Conservation (phyloP, 1,140 invertebrate genomes). For the Acyrthosiphon pisum region DNA sequence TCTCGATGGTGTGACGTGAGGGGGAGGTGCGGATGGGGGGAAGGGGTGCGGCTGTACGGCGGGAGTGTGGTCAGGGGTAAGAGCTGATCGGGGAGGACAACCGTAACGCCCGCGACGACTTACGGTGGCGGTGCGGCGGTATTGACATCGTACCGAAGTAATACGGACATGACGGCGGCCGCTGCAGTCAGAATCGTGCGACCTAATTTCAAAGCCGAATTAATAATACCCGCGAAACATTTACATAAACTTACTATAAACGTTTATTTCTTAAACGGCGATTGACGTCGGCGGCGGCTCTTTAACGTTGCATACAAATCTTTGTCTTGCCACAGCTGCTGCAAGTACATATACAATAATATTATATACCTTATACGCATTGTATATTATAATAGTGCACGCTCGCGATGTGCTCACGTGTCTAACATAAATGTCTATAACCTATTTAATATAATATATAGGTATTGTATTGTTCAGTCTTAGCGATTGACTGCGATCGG, state of each 20-base stretch:
- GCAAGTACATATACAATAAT: neutral
- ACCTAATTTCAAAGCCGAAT: slow-evolving; percentile 26
- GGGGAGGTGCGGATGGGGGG: no score
- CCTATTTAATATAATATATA: no score
- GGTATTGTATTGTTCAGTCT: no score
- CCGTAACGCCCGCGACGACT: neutral
- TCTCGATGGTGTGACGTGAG: neutral
- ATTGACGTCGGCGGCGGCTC: neutral
- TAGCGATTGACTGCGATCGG: no score
- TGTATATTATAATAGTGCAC: neutral
- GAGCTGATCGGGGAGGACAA: neutral
- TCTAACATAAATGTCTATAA: neutral
- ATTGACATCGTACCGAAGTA: neutral
- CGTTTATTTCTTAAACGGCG: neutral
- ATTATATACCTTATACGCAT: no score
- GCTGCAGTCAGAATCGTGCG: neutral
- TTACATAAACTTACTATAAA: slow-evolving; percentile 6
- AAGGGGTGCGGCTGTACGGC: neutral
- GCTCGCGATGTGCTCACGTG: neutral
- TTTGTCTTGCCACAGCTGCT: neutral
- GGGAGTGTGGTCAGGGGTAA: no score
- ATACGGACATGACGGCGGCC: neutral
- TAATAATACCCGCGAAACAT: neutral
- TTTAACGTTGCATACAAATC: neutral
- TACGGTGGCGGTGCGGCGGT: neutral